Percentiles rank a stretch among this genome's conserved stretches.
phyloP scores from a whole-genome alignment of 1,140 invertebrate species.

The Gonioctena quinquepunctata region DNA sequence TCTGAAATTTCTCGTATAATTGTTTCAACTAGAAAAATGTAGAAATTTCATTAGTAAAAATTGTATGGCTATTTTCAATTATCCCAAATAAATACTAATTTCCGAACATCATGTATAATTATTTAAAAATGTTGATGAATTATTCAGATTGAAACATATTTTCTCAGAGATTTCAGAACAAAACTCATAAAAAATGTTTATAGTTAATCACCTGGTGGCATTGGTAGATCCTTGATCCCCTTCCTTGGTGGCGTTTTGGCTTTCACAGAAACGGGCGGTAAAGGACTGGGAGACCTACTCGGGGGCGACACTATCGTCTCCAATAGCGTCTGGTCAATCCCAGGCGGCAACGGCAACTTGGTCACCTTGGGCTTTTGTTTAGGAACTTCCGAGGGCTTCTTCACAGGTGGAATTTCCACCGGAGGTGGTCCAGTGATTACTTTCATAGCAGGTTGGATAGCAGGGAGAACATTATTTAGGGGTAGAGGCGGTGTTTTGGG shows the following conservation, averaged over 20 bases:
- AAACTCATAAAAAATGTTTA: background rate
- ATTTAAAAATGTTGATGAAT: too few species aligned
- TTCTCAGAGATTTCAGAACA: background rate
- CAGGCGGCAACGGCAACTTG: constrained; percentile 81
- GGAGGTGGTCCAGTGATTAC: background rate
- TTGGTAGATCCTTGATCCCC: constrained; percentile 83
- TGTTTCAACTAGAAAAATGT: too few species aligned
- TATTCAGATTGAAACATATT: too few species aligned
- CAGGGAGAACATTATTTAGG: background rate
- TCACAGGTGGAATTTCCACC: background rate
- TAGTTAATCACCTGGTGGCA: constrained; percentile 74
- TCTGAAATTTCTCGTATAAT: too few species aligned
- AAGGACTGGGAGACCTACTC: constrained; percentile 65
- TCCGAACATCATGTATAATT: too few species aligned
- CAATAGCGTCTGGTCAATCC: constrained; percentile 78
- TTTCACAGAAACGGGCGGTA: constrained; percentile 56
- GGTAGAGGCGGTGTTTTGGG: constrained; percentile 17
- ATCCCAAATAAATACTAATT: too few species aligned
- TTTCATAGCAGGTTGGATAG: background rate
- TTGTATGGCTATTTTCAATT: too few species aligned
- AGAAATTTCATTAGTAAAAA: too few species aligned
- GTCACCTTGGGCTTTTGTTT: constrained; percentile 66
- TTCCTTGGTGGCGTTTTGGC: constrained; percentile 59
- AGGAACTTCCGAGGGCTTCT: constrained; percentile 11
- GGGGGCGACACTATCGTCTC: constrained; percentile 74